Conservation (phyloP, 2,888 invertebrate genomes). For the Pantelozetes paolii region DNA sequence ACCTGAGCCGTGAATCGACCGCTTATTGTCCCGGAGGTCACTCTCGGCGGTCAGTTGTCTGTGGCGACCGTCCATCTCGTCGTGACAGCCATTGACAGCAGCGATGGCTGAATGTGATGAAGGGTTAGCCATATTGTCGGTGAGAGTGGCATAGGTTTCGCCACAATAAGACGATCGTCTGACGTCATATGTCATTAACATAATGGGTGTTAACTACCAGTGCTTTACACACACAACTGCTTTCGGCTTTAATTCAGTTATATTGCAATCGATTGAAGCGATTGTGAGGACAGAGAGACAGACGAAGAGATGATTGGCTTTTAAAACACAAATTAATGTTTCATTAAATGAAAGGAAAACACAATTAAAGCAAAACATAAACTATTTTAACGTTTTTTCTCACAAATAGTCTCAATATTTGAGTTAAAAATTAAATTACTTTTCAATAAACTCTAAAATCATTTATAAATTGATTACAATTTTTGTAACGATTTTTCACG, state of each 20-base stretch:
- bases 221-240: neutral
- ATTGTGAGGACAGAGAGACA: too few relatives aligned
- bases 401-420: too few relatives aligned
- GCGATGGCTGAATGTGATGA: neutral
- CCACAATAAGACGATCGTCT: conserved; percentile 36
- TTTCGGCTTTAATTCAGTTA: neutral
- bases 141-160: conserved; percentile 24
- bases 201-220: conserved; percentile 26
- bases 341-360: too few relatives aligned
- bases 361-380: too few relatives aligned
- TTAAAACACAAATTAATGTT: too few relatives aligned
- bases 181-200: conserved; percentile 37
- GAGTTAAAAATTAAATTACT: too few relatives aligned
- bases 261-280: too few relatives aligned
- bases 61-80: conserved; percentile 45
- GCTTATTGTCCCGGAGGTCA: conserved; percentile 43
- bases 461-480: neutral
- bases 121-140: conserved; percentile 12
- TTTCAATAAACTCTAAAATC: neutral
- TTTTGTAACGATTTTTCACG: neutral
- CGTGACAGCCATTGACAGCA: conserved; percentile 1
- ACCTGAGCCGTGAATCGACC: conserved; percentile 45
- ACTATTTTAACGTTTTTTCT: too few relatives aligned
- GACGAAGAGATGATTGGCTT: too few relatives aligned
- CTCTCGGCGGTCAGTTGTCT: conserved; percentile 42